Evolutionary conservation across 2,797 vertebrate species (phyloP).

Genomic region (Schizopygopsis pylzovi): DNA sequence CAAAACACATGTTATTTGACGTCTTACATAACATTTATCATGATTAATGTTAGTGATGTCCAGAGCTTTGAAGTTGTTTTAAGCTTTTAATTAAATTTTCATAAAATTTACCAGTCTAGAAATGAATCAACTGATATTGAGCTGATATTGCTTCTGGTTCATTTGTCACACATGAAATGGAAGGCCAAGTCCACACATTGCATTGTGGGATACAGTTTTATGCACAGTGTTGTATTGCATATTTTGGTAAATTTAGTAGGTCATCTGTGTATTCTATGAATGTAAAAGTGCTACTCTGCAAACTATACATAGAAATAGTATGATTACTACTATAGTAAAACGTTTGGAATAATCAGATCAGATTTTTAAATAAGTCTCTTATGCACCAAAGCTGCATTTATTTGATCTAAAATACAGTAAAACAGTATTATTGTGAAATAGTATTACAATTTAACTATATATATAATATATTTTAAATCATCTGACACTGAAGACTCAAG

Average conservation of each 20-base stretch:
- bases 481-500: not conserved
- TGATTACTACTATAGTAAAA: not conserved
- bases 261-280: not conserved
- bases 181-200: not conserved
- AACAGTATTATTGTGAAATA: not conserved
- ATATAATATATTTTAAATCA: not conserved
- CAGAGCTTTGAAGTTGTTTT: not conserved
- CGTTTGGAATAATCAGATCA: not conserved
- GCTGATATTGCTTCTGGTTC: not conserved
- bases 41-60: not conserved
- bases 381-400: not conserved
- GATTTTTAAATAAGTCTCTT: not conserved
- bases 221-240: not conserved
- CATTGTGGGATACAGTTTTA: not conserved
- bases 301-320: not conserved
- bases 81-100: not conserved
- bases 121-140: not conserved
- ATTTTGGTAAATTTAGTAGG: not conserved
- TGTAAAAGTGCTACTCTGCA: not conserved
- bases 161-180: not conserved
- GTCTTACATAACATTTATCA: not conserved
- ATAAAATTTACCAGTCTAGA: not conserved
- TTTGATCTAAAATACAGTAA: not conserved
- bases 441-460: not conserved
- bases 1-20: not conserved